Percentiles rank a stretch among this genome's conserved stretches.
Evolutionary conservation across 2,797 vertebrate genomes (phyloP).

Genomic region (Saxicola maurus): DNA sequence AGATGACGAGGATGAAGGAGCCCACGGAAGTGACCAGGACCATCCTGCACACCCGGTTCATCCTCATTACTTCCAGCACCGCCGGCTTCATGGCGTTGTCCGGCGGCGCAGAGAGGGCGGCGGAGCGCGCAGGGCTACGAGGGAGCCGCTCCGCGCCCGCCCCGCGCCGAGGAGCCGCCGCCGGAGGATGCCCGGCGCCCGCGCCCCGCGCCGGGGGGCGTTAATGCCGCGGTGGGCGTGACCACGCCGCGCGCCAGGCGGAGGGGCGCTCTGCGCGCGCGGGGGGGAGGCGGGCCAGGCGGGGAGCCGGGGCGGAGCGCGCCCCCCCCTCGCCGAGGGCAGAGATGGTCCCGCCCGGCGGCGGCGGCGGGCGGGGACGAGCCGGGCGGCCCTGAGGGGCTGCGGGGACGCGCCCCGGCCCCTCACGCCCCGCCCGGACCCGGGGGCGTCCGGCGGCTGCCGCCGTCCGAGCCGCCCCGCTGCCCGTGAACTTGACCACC

Average conservation of each 20-base stretch:
- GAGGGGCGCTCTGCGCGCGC: conserved; percentile 1
- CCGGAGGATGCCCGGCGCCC: conserved; percentile 24
- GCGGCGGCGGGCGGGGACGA: conserved; percentile 20
- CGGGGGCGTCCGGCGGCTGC: too few relatives aligned
- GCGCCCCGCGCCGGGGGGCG: conserved; percentile 50
- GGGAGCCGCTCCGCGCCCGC: not conserved
- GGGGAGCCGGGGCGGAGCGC: conserved; percentile 14
- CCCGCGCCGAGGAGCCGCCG: not conserved
- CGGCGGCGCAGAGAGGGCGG: not conserved
- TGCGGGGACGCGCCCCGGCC: not conserved
- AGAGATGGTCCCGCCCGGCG: conserved; percentile 68
- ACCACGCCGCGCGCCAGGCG: conserved; percentile 39
- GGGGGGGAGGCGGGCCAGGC: not conserved
- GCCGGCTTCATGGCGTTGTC: conserved; percentile 88
- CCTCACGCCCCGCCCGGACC: too few relatives aligned
- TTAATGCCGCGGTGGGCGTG: conserved; percentile 58
- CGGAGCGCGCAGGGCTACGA: not conserved
- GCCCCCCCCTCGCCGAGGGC: not conserved
- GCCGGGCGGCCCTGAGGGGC: not conserved
- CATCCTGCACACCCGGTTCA: conserved; percentile 96
- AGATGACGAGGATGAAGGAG: conserved; percentile 97
- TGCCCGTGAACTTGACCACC: not conserved
- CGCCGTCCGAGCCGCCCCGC: rapidly evolving
- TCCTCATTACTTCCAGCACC: conserved; percentile 92
- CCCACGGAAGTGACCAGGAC: conserved; percentile 93